Evolutionary conservation across 1,140 invertebrate species (phyloP).

Genomic region (Gryon sp.): DNA sequence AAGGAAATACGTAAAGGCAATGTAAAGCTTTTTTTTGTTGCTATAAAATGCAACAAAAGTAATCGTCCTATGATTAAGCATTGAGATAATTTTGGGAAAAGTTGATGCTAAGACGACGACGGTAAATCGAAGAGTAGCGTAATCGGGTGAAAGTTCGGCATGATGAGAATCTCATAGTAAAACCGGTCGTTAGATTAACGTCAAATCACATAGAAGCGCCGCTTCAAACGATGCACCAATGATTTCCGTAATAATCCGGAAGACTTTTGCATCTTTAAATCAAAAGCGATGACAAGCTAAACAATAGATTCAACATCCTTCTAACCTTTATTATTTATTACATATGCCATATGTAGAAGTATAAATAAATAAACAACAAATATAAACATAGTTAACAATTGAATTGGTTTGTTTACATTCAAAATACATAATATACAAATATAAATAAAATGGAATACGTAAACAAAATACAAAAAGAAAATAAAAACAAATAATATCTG

Average conservation of each 20-base stretch:
- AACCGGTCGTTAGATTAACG: constrained; percentile 62
- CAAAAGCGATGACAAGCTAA: constrained; percentile 56
- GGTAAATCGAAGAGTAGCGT: constrained; percentile 34
- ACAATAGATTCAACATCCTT: constrained; percentile 55
- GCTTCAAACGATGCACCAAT: constrained; percentile 52
- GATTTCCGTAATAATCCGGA: constrained; percentile 65
- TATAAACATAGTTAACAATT: too few relatives aligned
- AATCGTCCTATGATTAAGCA: constrained; percentile 46
- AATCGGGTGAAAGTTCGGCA: constrained; percentile 67
- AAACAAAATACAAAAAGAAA: too few relatives aligned
- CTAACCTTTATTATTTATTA: too few relatives aligned
- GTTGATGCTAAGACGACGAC: constrained; percentile 40
- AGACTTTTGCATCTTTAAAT: constrained; percentile 61
- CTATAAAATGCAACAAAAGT: too few relatives aligned
- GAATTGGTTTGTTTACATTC: too few relatives aligned
- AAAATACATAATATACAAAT: too few relatives aligned
- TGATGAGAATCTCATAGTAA: constrained; percentile 52
- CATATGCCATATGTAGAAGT: too few relatives aligned
- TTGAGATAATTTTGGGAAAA: constrained; percentile 49
- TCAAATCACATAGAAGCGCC: constrained; percentile 63
- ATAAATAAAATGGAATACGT: too few relatives aligned
- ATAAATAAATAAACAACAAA: too few relatives aligned
- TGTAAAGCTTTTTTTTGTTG: too few relatives aligned
- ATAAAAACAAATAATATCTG: too few relatives aligned
- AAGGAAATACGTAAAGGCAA: too few relatives aligned